Conservation (phyloP, 2,797 vertebrate genomes). For the Amblyopsis hoosieri region DNA sequence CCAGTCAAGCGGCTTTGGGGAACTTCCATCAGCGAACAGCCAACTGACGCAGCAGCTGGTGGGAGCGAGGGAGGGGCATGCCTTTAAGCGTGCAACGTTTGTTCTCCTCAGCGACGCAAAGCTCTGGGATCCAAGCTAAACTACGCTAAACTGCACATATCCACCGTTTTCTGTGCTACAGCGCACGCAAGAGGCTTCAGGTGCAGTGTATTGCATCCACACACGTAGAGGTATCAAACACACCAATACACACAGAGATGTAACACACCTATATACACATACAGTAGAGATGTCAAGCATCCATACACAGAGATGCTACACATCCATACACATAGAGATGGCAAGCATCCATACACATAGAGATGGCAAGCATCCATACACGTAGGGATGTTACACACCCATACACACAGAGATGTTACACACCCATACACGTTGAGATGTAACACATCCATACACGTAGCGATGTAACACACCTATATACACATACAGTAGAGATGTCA, state of each 20-base stretch:
- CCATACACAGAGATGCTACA: too few species aligned
- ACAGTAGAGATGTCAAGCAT: neutral
- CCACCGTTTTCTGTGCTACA: slow-evolving; percentile 51
- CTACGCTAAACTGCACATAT: slow-evolving; percentile 56
- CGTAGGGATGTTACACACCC: too few species aligned
- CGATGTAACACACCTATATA: too few species aligned
- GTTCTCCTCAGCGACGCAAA: slow-evolving; percentile 51
- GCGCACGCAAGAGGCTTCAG: neutral
- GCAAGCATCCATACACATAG: too few species aligned
- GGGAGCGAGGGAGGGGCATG: slow-evolving; percentile 23
- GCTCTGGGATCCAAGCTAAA: slow-evolving; percentile 59
- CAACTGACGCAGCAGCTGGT: slow-evolving; percentile 53
- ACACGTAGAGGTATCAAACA: too few species aligned
- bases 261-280: slow-evolving; percentile 18
- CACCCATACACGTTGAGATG: too few species aligned
- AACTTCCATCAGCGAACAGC: slow-evolving; percentile 47
- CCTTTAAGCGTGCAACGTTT: slow-evolving; percentile 50
- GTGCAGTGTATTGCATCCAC: neutral
- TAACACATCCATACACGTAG: too few species aligned
- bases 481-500: too few species aligned
- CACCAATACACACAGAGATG: neutral
- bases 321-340: too few species aligned
- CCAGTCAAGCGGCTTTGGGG: slow-evolving; percentile 32
- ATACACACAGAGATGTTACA: too few species aligned
- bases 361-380: too few species aligned